Evolutionary conservation across 2,113 vertebrate genomes (phyloP).

Genomic region (Vidua macroura): DNA sequence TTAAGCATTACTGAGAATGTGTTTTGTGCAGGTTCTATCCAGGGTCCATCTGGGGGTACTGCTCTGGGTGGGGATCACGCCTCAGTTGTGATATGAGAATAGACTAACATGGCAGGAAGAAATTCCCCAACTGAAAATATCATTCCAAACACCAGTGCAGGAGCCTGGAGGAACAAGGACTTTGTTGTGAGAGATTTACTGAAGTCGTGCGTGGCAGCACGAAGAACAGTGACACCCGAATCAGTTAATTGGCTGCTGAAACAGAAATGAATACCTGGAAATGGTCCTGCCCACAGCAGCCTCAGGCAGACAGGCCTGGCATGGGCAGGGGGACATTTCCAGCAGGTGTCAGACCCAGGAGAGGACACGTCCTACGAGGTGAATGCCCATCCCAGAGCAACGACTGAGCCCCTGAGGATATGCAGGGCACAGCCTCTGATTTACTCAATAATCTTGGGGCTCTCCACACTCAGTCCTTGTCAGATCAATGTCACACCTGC

Average conservation of each 20-base stretch:
- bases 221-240: neutral
- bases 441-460: accelerated
- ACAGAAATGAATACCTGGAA: neutral
- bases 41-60: neutral
- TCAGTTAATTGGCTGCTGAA: neutral
- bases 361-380: accelerated
- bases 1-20: neutral
- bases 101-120: neutral
- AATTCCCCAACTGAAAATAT: neutral
- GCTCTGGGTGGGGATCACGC: neutral
- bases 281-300: neutral
- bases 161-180: neutral
- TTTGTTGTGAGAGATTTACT: neutral
- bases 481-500: neutral
- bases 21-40: neutral
- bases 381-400: neutral
- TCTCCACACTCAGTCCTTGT: neutral
- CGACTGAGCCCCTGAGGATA: neutral
- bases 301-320: neutral
- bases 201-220: accelerated
- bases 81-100: neutral
- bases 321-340: neutral
- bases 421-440: neutral
- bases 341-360: neutral
- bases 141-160: neutral